phyloP scores from a whole-genome alignment of 2,113 vertebrate genomes.

The Loxodonta africana region DNA sequence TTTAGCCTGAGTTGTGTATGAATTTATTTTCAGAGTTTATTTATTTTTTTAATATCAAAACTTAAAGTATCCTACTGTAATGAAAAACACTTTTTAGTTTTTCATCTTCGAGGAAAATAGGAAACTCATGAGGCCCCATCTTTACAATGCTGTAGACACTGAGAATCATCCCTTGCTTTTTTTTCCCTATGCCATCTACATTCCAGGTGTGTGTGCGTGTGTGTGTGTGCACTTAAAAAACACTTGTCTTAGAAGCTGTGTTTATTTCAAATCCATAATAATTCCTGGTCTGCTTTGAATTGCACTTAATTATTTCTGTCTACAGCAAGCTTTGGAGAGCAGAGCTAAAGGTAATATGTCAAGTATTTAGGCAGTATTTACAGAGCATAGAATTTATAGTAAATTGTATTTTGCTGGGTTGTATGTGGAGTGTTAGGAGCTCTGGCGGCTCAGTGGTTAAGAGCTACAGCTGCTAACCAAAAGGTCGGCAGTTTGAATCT shows the following conservation, averaged over 20 bases:
- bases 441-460: too few relatives aligned
- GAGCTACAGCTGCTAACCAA: too few relatives aligned
- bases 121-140: neutral
- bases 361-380: neutral
- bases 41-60: slow-evolving; percentile 13
- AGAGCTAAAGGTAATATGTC: neutral
- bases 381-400: neutral
- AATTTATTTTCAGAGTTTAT: slow-evolving; percentile 13
- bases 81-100: neutral
- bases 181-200: neutral
- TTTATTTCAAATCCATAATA: neutral
- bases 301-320: slow-evolving; percentile 39
- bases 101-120: slow-evolving; percentile 5
- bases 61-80: neutral
- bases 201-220: neutral
- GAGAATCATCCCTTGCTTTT: neutral
- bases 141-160: neutral
- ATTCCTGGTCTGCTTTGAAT: neutral
- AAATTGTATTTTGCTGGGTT: neutral
- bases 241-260: neutral
- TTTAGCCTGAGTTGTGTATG: neutral
- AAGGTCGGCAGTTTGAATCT: too few relatives aligned
- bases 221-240: neutral
- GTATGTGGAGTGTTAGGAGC: neutral
- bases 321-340: neutral